A percentile compares a stretch with the other conserved stretches of the same genome.
Evolutionary conservation across 2,113 vertebrate genomes (phyloP).

Genomic region (Rutilus rutilus): DNA sequence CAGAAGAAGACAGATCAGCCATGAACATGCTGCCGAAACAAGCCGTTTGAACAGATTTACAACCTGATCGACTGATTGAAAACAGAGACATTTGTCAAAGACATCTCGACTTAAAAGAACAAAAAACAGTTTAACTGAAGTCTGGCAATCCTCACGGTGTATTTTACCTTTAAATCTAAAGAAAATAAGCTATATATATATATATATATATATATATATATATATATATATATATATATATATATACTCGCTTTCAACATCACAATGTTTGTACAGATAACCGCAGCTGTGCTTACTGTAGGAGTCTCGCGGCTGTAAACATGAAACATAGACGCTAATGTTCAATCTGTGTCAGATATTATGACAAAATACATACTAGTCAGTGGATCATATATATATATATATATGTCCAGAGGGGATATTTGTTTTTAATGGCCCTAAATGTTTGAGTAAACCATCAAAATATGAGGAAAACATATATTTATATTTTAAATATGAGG

Average conservation of each 20-base stretch:
- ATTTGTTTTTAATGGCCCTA: too few species aligned
- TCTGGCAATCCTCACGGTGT: background rate
- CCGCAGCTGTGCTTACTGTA: background rate
- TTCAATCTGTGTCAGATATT: background rate
- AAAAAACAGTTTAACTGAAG: background rate
- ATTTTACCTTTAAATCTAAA: too few species aligned
- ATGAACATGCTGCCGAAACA: background rate
- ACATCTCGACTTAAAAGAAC: constrained; percentile 4
- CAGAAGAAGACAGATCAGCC: constrained; percentile 19
- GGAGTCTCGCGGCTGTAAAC: background rate
- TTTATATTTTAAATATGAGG: too few species aligned
- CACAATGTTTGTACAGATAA: background rate
- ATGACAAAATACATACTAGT: background rate
- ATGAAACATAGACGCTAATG: background rate
- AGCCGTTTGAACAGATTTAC: constrained; percentile 27
- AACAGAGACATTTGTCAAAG: constrained; percentile 31
- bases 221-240: too few species aligned
- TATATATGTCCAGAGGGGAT: too few species aligned
- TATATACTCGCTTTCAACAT: background rate
- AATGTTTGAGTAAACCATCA: too few species aligned
- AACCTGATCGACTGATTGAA: constrained; percentile 30
- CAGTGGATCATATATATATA: background rate
- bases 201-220: background rate
- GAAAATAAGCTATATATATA: background rate
- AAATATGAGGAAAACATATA: too few species aligned